Base-by-base conservation (phyloP, 1,140 invertebrate species). In the Tetramorium parvispinum region DNA sequence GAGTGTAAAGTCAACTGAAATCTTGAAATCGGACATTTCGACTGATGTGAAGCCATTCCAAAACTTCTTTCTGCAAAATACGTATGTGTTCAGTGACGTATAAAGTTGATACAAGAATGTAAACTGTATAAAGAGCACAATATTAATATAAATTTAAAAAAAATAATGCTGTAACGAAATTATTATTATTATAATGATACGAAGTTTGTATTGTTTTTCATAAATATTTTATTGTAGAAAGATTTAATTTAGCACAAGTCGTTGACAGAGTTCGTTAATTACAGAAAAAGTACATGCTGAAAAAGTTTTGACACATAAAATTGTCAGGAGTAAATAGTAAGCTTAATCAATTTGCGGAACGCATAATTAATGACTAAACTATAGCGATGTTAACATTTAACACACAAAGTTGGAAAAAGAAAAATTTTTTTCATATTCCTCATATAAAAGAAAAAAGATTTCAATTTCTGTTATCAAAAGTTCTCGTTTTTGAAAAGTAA, bases 1-100 rank as follows among this genome's bases (percentile, higher is more conserved):
- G 68, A 59, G 53, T 75, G 79, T 24, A 83, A 46, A 59, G 79
- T 61, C 53, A 83, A 83, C 18, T 37, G 43, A 83, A 83, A 83
- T 82, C 27, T 70, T 73, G 73, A 83, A 73, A 55, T 49, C 78
- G 37, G 37, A 51, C 55, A 21, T 18, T 71, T 4, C 68, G 8
- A 59, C 37, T 59, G 24, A 73, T 68, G 24, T 75, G 46, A 61
- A 83, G 21, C 24, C 18, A 59, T 57, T 59, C 40, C 37, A 13
- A 43, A 82, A 37, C 24, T 71, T 82, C 27, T 43, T 81, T 70
- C 65, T 43, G 21, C 7, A n/a, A 53, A 55, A 49, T 13, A 79
- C n/a, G 11, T 57, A 51, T 2, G 7, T 61, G 7, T 78, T 46
- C 24, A 10, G 24, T 16, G 5, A 63, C 13, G 27, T 66, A n/a